phyloP scores from a whole-genome alignment of 2,888 invertebrate species.

The Corbicula japonica region DNA sequence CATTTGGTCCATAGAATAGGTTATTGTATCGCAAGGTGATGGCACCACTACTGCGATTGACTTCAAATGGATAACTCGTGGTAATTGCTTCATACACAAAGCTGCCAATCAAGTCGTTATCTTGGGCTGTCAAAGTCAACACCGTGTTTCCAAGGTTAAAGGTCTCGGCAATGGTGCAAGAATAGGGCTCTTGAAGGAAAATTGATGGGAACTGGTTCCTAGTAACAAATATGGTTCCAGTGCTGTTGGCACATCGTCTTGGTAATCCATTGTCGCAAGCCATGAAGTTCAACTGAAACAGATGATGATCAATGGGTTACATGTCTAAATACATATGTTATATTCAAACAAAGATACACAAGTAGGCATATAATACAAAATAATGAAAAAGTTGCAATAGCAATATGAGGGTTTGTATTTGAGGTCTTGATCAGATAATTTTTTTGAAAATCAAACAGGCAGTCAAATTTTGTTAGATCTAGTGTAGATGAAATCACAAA shows the following conservation, averaged over 20 bases:
- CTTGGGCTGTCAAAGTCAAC: slow-evolving; percentile 64
- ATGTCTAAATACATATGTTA: too few species aligned
- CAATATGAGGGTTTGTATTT: too few species aligned
- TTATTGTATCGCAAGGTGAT: slow-evolving; percentile 67
- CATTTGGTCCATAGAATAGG: slow-evolving; percentile 64
- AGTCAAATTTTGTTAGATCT: too few species aligned
- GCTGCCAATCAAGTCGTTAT: slow-evolving; percentile 68
- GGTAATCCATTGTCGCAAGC: slow-evolving; percentile 77
- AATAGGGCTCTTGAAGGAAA: slow-evolving; percentile 74
- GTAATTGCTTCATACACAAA: slow-evolving; percentile 71
- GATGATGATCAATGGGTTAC: too few species aligned
- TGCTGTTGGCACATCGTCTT: slow-evolving; percentile 69
- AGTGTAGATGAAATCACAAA: too few species aligned
- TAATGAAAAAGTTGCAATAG: too few species aligned
- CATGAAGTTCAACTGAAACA: slow-evolving; percentile 67
- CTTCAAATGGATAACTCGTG: slow-evolving; percentile 64
- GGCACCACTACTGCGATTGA: slow-evolving; percentile 67
- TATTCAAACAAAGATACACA: too few species aligned
- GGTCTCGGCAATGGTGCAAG: slow-evolving; percentile 61
- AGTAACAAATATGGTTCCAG: slow-evolving; percentile 71
- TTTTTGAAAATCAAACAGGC: too few species aligned
- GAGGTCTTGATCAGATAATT: too few species aligned
- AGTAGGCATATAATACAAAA: too few species aligned
- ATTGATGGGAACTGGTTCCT: slow-evolving; percentile 79
- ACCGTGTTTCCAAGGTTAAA: slow-evolving; percentile 43